Evolutionary conservation across 1,140 invertebrate species (phyloP).

Genomic region (Mercenaria mercenaria): DNA sequence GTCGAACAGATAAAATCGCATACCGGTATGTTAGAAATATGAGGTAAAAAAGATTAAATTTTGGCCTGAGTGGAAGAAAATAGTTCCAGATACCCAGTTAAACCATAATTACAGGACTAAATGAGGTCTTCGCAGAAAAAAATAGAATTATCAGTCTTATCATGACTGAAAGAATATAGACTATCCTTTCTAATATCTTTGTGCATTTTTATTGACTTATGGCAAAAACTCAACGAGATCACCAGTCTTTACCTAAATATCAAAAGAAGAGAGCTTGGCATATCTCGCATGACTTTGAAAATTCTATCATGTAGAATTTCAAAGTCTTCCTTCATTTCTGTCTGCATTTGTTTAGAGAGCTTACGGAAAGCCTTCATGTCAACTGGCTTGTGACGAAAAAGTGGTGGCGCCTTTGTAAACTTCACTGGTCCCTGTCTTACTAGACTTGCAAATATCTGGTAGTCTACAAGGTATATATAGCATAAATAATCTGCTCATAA

Average conservation of each 20-base stretch:
- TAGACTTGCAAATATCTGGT: constrained; percentile 64
- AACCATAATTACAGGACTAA: no score
- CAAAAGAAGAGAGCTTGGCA: constrained; percentile 64
- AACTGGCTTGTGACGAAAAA: constrained; percentile 59
- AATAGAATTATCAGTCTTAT: no score
- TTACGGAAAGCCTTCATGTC: constrained; percentile 50
- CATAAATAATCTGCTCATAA: neutral
- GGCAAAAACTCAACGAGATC: neutral
- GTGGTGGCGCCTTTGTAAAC: constrained; percentile 46
- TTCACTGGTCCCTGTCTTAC: constrained; percentile 62
- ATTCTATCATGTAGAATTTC: constrained; percentile 60
- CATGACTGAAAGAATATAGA: neutral
- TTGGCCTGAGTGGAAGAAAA: no score
- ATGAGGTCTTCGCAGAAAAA: no score
- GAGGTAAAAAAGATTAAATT: no score
- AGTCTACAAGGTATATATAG: constrained; percentile 25
- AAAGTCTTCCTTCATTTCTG: constrained; percentile 64
- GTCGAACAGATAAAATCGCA: no score
- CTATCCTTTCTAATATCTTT: neutral
- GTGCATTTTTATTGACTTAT: neutral
- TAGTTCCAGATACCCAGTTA: no score
- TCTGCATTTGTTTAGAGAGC: constrained; percentile 50
- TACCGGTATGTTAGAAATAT: no score
- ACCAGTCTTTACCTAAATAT: constrained; percentile 61
- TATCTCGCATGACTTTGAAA: constrained; percentile 59